Evolutionary conservation across 2,797 vertebrate species (phyloP).

Genomic region (Ctenopoma multispine): DNA sequence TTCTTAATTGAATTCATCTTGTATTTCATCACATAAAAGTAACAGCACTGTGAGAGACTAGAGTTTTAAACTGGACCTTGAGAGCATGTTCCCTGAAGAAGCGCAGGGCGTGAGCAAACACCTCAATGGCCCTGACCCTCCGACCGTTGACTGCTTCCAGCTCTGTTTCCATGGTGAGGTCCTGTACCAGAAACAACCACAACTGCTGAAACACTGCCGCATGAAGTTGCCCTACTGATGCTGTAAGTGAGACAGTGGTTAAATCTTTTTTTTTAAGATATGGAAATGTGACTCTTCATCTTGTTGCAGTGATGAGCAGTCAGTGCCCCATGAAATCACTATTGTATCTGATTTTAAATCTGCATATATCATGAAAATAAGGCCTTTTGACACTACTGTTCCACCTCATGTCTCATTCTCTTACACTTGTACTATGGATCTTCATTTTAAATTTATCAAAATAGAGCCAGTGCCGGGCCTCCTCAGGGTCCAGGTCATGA

Average conservation of each 20-base stretch:
- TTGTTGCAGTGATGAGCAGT: neutral
- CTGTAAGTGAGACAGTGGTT: neutral
- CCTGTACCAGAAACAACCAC: slow-evolving; percentile 79
- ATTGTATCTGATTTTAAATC: neutral
- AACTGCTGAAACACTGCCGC: slow-evolving; percentile 20
- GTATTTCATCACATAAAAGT: too few species aligned
- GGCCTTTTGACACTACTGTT: too few species aligned
- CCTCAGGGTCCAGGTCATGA: slow-evolving; percentile 94
- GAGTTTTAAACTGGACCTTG: slow-evolving; percentile 81
- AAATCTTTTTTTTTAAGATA: neutral
- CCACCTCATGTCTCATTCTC: slow-evolving; percentile 16
- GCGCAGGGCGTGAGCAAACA: slow-evolving; percentile 91
- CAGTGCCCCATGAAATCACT: neutral
- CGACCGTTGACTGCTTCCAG: slow-evolving; percentile 92
- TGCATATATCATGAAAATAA: neutral
- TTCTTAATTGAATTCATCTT: too few species aligned
- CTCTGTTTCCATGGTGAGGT: slow-evolving; percentile 94
- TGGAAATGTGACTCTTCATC: neutral
- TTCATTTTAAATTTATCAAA: slow-evolving; percentile 99
- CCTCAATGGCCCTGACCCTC: slow-evolving; percentile 90
- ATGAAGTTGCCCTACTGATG: neutral
- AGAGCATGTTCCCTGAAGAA: slow-evolving; percentile 95
- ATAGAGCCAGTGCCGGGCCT: slow-evolving; percentile 94
- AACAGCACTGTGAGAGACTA: too few species aligned
- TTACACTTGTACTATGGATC: slow-evolving; percentile 94